phyloP scores from a whole-genome alignment of 2,797 vertebrate species.

The Remorina albescens region DNA sequence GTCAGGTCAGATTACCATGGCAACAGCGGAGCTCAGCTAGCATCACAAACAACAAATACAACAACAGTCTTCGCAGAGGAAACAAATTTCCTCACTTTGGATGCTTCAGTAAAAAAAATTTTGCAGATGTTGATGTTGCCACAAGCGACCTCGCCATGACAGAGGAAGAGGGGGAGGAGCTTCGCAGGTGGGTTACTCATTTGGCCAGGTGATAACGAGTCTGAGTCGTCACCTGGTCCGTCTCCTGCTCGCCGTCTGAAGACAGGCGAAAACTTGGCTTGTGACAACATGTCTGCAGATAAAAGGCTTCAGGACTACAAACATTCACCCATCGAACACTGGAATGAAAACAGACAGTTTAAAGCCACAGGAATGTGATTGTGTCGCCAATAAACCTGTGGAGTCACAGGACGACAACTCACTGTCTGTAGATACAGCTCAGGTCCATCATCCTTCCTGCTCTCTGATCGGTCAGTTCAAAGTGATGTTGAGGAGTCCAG shows the following conservation, averaged over 20 bases:
- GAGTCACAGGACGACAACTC: not conserved
- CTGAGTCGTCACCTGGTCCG: too few species aligned
- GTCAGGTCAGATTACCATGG: constrained; percentile 67
- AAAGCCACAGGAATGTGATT: constrained; percentile 42
- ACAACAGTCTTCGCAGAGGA: constrained; percentile 51
- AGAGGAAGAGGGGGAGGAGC: too few species aligned
- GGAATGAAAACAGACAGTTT: constrained; percentile 16
- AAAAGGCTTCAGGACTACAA: not conserved
- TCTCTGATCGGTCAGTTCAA: constrained; percentile 46
- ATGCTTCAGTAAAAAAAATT: constrained; percentile 1
- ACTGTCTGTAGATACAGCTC: constrained; percentile 14
- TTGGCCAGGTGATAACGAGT: too few species aligned
- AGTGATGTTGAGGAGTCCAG: not conserved
- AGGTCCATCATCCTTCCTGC: not conserved
- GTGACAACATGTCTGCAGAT: constrained; percentile 27
- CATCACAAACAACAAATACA: constrained; percentile 44
- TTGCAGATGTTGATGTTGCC: not conserved
- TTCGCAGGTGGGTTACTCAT: too few species aligned
- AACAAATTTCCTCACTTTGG: constrained; percentile 25
- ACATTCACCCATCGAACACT: constrained; percentile 2
- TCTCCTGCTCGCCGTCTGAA: not conserved
- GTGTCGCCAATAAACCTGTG: not conserved
- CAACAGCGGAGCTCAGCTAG: constrained; percentile 53
- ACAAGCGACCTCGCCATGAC: not conserved
- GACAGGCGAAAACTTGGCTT: not conserved